Base-by-base conservation (phyloP, 2,888 invertebrate species). In the Ornithoptera priamus region DNA sequence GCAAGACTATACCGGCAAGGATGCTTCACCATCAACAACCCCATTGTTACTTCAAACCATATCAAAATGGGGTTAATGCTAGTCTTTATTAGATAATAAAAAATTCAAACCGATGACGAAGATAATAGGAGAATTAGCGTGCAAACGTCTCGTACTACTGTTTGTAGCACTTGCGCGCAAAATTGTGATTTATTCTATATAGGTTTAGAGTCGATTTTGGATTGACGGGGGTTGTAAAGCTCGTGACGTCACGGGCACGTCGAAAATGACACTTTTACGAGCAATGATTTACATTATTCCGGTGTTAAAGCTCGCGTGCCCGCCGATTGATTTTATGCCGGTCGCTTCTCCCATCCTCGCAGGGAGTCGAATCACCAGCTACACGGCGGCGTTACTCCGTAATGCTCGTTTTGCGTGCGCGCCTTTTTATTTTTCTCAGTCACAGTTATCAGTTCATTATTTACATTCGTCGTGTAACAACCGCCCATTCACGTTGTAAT, bases 211-310 rank as follows among this genome's bases (percentile, higher is more conserved):
- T 36, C 6, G 63, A 60, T 36, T 79, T 77, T 78, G 73, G 74
- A 80, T 80, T 85, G 69, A 63, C 70, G 66, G 60, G 59, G 56
- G 50, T 66, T 70, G 69, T 68, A 68, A 74, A 66, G 68, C 74
- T 76, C 72, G 80, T 91, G 90, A 92, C 91, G 92, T 92, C 92
- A 91, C 89, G 84, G 83, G 86, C 85, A 89, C 87, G 88, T 88
- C 89, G 86, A 88, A 89, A 90, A 92, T 90, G 92, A 91, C 91
- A 91, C 87, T 88, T 92, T 92, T 91, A 92, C 89, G 89, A 90
- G 90, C 85, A 86, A 91, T 92, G 90, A 92, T 92, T 91, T 91
- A 91, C 90, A 89, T 90, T 89, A 89, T 90, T 89, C 87, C 85
- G 89, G 89, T 89, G 90, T 89, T 86, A 86, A 87, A 87, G 84